Conservation (phyloP, 2,888 invertebrate genomes). For the Pseudococcus longispinus region DNA sequence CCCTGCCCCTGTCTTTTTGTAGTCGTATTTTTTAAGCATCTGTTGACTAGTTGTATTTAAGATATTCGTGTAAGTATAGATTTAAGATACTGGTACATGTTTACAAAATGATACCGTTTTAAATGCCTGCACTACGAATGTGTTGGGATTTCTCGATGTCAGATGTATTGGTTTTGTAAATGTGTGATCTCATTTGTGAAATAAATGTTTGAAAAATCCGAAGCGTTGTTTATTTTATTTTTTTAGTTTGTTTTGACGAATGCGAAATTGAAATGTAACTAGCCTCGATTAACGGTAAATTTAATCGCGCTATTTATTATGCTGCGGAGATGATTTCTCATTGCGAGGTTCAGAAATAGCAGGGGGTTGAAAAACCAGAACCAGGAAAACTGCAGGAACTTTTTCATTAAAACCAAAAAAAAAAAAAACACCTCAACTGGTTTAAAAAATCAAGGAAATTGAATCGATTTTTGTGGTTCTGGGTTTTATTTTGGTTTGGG, state of each 20-base stretch:
- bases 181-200: conserved; percentile 55
- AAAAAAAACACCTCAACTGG: too few species aligned
- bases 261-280: not conserved
- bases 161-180: conserved; percentile 49
- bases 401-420: too few species aligned
- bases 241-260: not conserved
- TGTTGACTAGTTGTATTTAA: conserved; percentile 54
- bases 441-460: too few species aligned
- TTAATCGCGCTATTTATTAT: too few species aligned
- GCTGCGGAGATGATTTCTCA: too few species aligned
- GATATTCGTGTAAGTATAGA: conserved; percentile 16
- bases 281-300: not conserved
- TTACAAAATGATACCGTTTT: conserved; percentile 38
- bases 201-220: conserved; percentile 46
- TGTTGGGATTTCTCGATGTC: not conserved
- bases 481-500: too few species aligned
- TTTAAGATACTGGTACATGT: conserved; percentile 39
- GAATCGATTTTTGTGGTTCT: too few species aligned
- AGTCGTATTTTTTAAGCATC: conserved; percentile 47
- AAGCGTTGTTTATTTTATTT: not conserved
- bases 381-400: too few species aligned
- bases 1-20: not conserved
- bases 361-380: too few species aligned
- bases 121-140: not conserved
- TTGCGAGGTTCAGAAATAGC: too few species aligned